A percentile compares a stretch with the other conserved stretches of the same genome.
Evolutionary conservation across 37 sponge, comb jelly and placozoan species (phyloP).

Genomic region (Chondrilla cf. caribensis): DNA sequence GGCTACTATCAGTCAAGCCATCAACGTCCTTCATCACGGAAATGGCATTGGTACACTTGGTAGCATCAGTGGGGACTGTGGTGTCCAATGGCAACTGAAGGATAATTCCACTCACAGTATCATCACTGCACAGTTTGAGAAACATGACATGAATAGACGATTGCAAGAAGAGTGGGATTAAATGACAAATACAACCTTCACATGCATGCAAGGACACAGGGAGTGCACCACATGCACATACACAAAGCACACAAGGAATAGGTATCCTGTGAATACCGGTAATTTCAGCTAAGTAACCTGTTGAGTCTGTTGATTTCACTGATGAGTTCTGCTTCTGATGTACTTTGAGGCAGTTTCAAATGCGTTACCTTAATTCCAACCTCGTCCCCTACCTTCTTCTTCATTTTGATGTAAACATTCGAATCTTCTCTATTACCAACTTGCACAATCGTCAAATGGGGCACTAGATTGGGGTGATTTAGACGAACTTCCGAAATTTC

Average conservation of each 20-base stretch:
- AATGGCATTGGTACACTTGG: slow-evolving; percentile 76
- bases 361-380: slow-evolving; percentile 56
- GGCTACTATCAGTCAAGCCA: slow-evolving; percentile 86
- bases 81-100: slow-evolving; percentile 87
- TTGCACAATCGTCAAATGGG: slow-evolving; percentile 76
- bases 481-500: slow-evolving; percentile 44
- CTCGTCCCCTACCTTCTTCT: slow-evolving; percentile 79
- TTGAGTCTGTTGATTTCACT: slow-evolving; percentile 51
- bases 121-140: slow-evolving; percentile 34
- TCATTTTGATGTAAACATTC: slow-evolving; percentile 94
- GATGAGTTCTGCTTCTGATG: slow-evolving; percentile 56
- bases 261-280: too few relatives aligned
- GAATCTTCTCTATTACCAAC: slow-evolving; percentile 87
- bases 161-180: too few relatives aligned
- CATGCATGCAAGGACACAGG: too few relatives aligned
- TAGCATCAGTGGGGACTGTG: slow-evolving; percentile 41
- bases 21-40: slow-evolving; percentile 85
- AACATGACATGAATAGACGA: too few relatives aligned
- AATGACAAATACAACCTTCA: too few relatives aligned
- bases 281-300: too few relatives aligned
- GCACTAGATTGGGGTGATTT: slow-evolving; percentile 53
- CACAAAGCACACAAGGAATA: too few relatives aligned
- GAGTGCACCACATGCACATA: too few relatives aligned
- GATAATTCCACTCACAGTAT: slow-evolving; percentile 78
- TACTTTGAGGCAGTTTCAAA: slow-evolving; percentile 63